Evolutionary conservation across 37 sponge, comb jelly and placozoan species (phyloP).

Genomic region (Spongilla lacustris): DNA sequence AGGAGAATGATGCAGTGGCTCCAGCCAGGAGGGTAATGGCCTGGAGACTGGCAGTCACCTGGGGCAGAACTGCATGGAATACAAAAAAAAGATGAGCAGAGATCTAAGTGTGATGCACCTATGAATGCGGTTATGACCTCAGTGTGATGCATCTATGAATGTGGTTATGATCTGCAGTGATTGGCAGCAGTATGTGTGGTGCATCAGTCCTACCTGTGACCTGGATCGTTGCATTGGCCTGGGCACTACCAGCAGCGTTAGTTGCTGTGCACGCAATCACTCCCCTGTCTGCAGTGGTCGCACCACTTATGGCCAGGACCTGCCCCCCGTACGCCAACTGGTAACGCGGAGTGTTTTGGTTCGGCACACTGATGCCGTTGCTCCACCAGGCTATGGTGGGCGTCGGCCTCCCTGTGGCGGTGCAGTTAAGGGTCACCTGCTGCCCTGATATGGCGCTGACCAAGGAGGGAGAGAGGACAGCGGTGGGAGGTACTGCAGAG

Average conservation of each 20-base stretch:
- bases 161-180: no score
- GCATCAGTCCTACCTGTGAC: conserved; percentile 45
- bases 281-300: conserved; percentile 43
- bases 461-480: conserved; percentile 5
- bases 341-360: neutral
- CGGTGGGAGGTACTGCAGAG: conserved; percentile 23
- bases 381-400: conserved; percentile 41
- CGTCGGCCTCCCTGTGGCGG: conserved; percentile 28
- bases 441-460: neutral
- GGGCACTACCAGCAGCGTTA: conserved; percentile 44
- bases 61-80: conserved; percentile 29
- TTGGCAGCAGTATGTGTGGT: no score
- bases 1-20: conserved; percentile 30
- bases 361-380: neutral
- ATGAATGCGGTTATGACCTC: no score
- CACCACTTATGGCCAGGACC: conserved; percentile 1
- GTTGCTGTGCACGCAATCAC: conserved; percentile 33
- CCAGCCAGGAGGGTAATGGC: conserved; percentile 4
- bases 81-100: neutral
- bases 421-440: conserved; percentile 2
- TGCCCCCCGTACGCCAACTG: conserved; percentile 20
- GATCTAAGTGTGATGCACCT: no score
- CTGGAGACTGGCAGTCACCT: conserved; percentile 18
- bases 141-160: no score
- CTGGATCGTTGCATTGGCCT: conserved; percentile 16